Evolutionary conservation across 2,113 vertebrate species (phyloP).

Genomic region (Tursiops truncatus): DNA sequence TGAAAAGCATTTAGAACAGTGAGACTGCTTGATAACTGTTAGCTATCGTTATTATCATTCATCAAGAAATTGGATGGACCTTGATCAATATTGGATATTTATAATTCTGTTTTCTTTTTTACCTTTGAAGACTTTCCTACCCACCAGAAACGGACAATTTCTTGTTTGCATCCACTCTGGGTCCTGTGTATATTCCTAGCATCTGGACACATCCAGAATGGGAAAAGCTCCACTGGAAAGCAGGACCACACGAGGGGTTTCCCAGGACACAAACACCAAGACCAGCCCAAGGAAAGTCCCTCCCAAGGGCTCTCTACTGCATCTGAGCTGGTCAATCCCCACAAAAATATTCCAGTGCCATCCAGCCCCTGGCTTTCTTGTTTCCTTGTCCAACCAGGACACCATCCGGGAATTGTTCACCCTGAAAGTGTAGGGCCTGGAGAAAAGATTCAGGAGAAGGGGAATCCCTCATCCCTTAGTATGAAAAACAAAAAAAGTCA

Average conservation of each 20-base stretch:
- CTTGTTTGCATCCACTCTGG: not conserved
- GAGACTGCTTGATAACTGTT: not conserved
- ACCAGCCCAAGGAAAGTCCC: not conserved
- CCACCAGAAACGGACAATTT: not conserved
- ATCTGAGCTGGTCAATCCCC: not conserved
- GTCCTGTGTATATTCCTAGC: not conserved
- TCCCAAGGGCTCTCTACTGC: not conserved
- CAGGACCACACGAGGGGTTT: not conserved
- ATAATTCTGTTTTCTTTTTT: not conserved
- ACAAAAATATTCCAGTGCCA: not conserved
- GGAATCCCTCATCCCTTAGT: not conserved
- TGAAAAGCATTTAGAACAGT: not conserved
- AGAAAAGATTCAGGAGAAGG: not conserved
- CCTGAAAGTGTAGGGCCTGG: not conserved
- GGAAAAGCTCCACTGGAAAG: not conserved
- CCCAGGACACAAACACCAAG: not conserved
- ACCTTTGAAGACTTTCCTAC: not conserved
- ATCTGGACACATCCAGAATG: not conserved
- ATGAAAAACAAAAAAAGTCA: not conserved
- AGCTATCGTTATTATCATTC: not conserved
- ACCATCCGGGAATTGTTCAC: not conserved
- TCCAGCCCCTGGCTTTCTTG: not conserved
- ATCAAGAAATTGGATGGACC: not conserved
- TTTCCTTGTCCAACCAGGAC: not conserved
- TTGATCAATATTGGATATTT: not conserved